Conservation (phyloP, 1,140 invertebrate species). For the Eumaeus atala region DNA sequence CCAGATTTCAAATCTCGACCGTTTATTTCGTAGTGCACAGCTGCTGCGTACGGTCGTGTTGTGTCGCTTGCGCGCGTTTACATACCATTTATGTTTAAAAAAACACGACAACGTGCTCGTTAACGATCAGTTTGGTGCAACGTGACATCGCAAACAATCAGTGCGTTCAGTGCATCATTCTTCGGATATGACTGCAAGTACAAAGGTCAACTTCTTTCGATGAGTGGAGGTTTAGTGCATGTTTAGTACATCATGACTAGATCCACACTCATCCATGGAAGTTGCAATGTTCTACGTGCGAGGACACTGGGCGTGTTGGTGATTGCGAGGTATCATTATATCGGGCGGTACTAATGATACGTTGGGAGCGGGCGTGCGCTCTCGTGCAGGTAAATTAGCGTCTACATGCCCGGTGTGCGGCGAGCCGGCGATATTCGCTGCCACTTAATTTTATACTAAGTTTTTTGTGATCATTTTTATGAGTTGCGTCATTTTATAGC, state of each 20-base stretch:
- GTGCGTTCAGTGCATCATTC: constrained; percentile 63
- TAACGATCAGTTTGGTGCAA: constrained; percentile 56
- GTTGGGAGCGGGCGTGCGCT: constrained; percentile 47
- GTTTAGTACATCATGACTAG: constrained; percentile 74
- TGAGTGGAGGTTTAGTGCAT: constrained; percentile 76
- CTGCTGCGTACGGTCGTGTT: constrained; percentile 44
- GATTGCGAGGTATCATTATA: constrained; percentile 53
- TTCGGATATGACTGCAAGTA: constrained; percentile 32
- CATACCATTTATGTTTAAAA: constrained; percentile 43
- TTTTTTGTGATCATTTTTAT: constrained; percentile 50
- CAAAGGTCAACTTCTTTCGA: constrained; percentile 72
- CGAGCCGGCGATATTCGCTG: constrained; percentile 42
- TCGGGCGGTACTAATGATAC: constrained; percentile 57
- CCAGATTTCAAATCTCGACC: constrained; percentile 72
- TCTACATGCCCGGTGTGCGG: constrained; percentile 45
- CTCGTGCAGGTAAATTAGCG: constrained; percentile 35
- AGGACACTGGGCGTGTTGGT: constrained; percentile 32
- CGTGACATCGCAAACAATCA: constrained; percentile 60
- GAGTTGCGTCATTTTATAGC: constrained; percentile 15
- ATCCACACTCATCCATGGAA: constrained; percentile 76
- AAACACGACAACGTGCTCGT: constrained; percentile 62
- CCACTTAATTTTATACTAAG: constrained; percentile 43
- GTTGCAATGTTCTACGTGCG: constrained; percentile 60
- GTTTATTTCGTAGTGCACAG: constrained; percentile 66
- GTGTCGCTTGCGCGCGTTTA: constrained; percentile 33